These are phyloP conservation scores for Cheirogaleus medius DNA, from an alignment of 2,113 vertebrate species.

Conservation along the genomic window DNA sequence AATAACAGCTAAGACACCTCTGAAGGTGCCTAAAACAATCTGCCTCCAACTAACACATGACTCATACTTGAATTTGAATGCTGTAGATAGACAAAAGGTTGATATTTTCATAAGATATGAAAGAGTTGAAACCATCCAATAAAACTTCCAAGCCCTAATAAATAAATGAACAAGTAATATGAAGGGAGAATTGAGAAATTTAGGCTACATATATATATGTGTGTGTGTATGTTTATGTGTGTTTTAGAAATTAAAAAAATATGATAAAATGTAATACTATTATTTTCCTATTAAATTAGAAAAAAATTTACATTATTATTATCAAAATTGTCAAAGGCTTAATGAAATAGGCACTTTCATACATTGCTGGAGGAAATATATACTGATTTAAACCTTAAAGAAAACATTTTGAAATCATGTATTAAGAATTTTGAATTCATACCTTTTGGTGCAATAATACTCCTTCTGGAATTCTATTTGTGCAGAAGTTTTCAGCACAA, in stretches of 20 bases:
- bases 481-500: not conserved
- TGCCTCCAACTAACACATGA: not conserved
- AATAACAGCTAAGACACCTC: not conserved
- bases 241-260: not conserved
- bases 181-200: not conserved
- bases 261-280: not conserved
- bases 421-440: not conserved
- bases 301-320: not conserved
- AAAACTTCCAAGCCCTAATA: not conserved
- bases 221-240: not conserved
- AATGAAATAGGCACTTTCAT: not conserved
- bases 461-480: not conserved
- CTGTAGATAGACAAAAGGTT: not conserved
- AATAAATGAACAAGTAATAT: not conserved
- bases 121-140: not conserved
- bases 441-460: not conserved
- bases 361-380: not conserved
- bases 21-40: not conserved
- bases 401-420: not conserved
- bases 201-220: not conserved
- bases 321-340: not conserved
- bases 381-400: not conserved
- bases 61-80: not conserved
- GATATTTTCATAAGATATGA: not conserved
- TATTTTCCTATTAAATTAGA: not conserved